Conservation (phyloP, 2,797 vertebrate species). For the Emys orbicularis region DNA sequence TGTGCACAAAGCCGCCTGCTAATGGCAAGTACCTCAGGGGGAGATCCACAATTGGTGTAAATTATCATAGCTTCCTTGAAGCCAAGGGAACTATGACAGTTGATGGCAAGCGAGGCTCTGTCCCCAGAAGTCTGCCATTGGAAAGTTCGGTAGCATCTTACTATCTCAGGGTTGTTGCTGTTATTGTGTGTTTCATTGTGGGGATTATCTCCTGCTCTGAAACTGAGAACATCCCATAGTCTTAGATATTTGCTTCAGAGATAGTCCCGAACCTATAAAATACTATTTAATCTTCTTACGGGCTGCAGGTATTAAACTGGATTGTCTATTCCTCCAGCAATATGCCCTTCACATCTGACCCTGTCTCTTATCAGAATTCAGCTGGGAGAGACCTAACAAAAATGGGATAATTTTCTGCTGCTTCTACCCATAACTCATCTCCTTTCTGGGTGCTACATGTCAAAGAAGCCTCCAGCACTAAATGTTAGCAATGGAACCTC, state of each 20-base stretch:
- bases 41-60: neutral
- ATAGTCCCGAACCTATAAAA: slow-evolving; percentile 78
- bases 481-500: neutral
- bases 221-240: slow-evolving; percentile 16
- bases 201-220: neutral
- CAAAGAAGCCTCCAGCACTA: slow-evolving; percentile 51
- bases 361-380: slow-evolving; percentile 62
- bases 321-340: slow-evolving; percentile 85
- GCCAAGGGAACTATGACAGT: neutral
- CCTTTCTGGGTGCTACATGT: slow-evolving; percentile 22
- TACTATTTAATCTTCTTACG: slow-evolving; percentile 92
- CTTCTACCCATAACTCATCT: slow-evolving; percentile 77
- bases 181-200: neutral
- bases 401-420: slow-evolving; percentile 76
- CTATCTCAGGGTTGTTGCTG: neutral
- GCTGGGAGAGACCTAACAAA: slow-evolving; percentile 42
- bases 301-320: slow-evolving; percentile 89
- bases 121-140: rapidly evolving
- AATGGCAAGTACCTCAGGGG: neutral
- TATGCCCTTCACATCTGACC: slow-evolving; percentile 88
- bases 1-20: rapidly evolving
- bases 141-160: rapidly evolving
- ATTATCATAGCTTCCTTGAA: neutral
- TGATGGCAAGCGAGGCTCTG: rapidly evolving
- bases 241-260: slow-evolving; percentile 67